Base-by-base conservation (phyloP, 2,888 invertebrate genomes). In the Norana najaformis region DNA sequence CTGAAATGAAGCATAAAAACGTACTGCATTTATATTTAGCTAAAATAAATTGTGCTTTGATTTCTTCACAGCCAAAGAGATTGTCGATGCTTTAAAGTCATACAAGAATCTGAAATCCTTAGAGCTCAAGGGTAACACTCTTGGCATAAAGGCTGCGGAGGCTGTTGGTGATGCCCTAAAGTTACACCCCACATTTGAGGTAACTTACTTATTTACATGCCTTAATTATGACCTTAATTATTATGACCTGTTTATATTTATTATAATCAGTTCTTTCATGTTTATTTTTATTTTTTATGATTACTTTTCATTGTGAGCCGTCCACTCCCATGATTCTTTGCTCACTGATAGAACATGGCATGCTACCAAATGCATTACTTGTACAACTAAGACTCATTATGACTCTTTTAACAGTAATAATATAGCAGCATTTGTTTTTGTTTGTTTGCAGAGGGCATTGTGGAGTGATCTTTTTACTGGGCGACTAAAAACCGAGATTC, bases 401-500 rank as follows among this genome's bases (percentile, higher is more conserved):
- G n/a, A n/a, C n/a, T n/a, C n/a, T n/a, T n/a, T n/a, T n/a, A n/a
- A n/a, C n/a, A n/a, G n/a, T n/a, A n/a, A n/a, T n/a, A n/a, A n/a
- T n/a, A n/a, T n/a, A 47, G 11, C 5, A n/a, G 69, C 69, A 11
- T 69, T 4, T n/a, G 69, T 69, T 69, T 11, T 69, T 30, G 30
- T n/a, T 6, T 69, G 2, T n/a, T 16, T 85, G 85, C 93, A 95
- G 95, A 93, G 97, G 93, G 98, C 98, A 0, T 95, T 97, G 90
- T 99, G 98, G 97, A 98, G 98, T 91, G 99, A 99, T 94, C 97
- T 99, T 96, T 99, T 99, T 94, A 99, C 99, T 0, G 97, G 99
- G 0, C 96, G 99, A 89, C 96, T 98, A 95, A 99, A 98, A 95
- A 96, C 97, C 0, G 99, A 99, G 95, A 99, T 99, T 93, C 99